These are phyloP conservation scores for Himalopsyche japonica DNA, from an alignment of 2,888 invertebrate genomes.

Conservation along the genomic window DNA sequence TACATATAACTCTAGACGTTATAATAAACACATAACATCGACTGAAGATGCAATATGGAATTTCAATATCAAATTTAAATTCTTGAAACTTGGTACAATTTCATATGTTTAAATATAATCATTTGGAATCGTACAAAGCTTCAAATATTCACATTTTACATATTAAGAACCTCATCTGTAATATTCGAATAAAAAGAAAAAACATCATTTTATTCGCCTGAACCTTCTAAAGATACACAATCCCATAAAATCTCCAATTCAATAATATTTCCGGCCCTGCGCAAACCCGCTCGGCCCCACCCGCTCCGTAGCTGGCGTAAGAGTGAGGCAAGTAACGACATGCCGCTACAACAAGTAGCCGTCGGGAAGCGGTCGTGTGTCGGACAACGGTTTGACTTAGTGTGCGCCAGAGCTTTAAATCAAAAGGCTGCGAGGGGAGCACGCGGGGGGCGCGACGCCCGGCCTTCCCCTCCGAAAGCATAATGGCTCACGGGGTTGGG, in stretches of 20 bases:
- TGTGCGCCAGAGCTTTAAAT: constrained; percentile 32
- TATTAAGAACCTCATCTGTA: too few species aligned
- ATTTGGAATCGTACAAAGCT: too few species aligned
- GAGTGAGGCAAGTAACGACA: constrained; percentile 10
- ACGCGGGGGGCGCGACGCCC: neutral
- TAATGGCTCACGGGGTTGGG: constrained; percentile 7
- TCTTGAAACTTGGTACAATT: too few species aligned
- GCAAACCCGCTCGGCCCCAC: neutral
- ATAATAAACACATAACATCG: too few species aligned
- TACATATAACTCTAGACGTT: too few species aligned
- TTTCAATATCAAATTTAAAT: too few species aligned
- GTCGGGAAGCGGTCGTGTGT: constrained; percentile 23
- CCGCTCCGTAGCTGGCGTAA: neutral
- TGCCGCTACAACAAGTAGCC: constrained; percentile 19
- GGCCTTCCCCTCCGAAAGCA: constrained; percentile 2
- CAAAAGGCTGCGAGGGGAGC: constrained; percentile 21
- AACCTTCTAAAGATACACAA: neutral
- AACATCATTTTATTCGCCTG: neutral
- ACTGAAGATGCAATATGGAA: too few species aligned
- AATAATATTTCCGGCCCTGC: neutral
- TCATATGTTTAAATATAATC: too few species aligned
- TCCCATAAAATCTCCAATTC: neutral
- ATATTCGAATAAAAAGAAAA: too few species aligned
- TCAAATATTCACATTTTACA: too few species aligned
- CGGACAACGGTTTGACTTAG: constrained; percentile 34